Evolutionary conservation across 2,113 vertebrate species (phyloP), one percentile per base, ranked within the genome.

Genomic region (Rhodinocichla rosea): DNA sequence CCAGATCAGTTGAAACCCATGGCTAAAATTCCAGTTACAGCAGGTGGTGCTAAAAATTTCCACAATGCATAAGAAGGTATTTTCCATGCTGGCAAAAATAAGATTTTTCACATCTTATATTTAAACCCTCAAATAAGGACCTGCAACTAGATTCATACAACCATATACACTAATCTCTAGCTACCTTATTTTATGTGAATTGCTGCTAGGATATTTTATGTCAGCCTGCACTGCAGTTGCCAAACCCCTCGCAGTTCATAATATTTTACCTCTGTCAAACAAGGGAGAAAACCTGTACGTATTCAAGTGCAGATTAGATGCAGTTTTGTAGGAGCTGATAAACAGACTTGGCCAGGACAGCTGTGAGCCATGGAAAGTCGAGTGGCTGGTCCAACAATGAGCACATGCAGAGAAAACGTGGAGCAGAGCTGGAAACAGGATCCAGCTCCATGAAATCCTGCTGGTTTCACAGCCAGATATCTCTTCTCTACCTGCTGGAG

Each of bases 211-310:
- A 74, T 83, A 94, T 67, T 95, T 94, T 88, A 74, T 64, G 55
- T 84, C 79, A 88, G 63, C 40, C 59, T 77, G 56, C 60, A 64
- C 27, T 19, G 40, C 37, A 74, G 55, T 64, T 91, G 90, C 94
- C 85, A 94, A 88, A 55, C 17, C 24, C 35, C 75, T 94, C 0
- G 0, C 42, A 59, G 67, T 79, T 69, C 0, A 0, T 70, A 55
- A 52, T 73, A 83, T 91, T 91, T 95, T 85, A 94, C 92, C 60
- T 83, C 67, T 92, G 93, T 91, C 71, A 78, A 92, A 73, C 50
- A 70, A 76, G 3, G 6, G 50, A 80, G 68, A 82, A 91, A 94
- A 88, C 35, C 86, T 93, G 55, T 10, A 55, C 93, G 68, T 70
- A 20, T 92, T 94, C 74, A 86, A 77, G 71, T 0, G 5, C 35